A percentile compares a stretch with the other conserved stretches of the same genome.
These are phyloP conservation scores for Drosophila rhopaloa DNA, from an alignment of 1,140 invertebrate species.

Conservation along the genomic window DNA sequence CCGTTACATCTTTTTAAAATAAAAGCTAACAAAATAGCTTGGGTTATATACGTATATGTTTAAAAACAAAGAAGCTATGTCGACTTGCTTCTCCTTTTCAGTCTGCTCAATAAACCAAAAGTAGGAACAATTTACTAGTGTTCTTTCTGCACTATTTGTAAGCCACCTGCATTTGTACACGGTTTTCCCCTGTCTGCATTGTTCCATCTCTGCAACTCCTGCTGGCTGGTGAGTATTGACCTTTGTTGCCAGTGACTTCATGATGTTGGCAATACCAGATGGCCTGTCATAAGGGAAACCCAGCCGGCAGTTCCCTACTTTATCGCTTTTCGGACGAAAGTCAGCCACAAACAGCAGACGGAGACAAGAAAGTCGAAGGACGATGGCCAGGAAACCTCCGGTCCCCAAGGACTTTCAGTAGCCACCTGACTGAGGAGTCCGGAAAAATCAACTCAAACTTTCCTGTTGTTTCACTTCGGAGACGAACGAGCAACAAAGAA, in stretches of 20 bases:
- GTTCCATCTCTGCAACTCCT: not conserved
- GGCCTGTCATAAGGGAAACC: slow-evolving; percentile 11
- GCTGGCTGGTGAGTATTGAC: slow-evolving; percentile 19
- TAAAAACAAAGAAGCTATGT: too few species aligned
- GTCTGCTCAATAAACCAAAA: slow-evolving; percentile 22
- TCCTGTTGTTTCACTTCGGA: slow-evolving; percentile 56
- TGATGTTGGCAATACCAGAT: slow-evolving; percentile 34
- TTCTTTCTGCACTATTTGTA: slow-evolving; percentile 30
- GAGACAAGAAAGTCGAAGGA: slow-evolving; percentile 53
- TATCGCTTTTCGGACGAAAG: slow-evolving; percentile 28
- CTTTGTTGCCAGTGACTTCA: slow-evolving; percentile 30
- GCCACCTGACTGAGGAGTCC: slow-evolving; percentile 35
- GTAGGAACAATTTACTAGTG: slow-evolving; percentile 2
- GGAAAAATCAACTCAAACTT: slow-evolving; percentile 71
- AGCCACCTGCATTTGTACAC: slow-evolving; percentile 24
- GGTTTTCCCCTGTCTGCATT: not conserved
- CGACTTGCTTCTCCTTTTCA: not conserved
- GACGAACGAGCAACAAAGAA: slow-evolving; percentile 1
- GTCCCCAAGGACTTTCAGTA: slow-evolving; percentile 20
- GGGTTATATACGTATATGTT: too few species aligned
- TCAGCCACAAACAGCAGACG: slow-evolving; percentile 46
- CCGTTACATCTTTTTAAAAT: too few species aligned
- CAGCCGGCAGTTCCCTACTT: not conserved
- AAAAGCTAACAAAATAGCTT: too few species aligned
- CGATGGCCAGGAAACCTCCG: slow-evolving; percentile 33